These are phyloP conservation scores for Kradibia gibbosae DNA, from an alignment of 1,140 invertebrate species.

Conservation along the genomic window DNA sequence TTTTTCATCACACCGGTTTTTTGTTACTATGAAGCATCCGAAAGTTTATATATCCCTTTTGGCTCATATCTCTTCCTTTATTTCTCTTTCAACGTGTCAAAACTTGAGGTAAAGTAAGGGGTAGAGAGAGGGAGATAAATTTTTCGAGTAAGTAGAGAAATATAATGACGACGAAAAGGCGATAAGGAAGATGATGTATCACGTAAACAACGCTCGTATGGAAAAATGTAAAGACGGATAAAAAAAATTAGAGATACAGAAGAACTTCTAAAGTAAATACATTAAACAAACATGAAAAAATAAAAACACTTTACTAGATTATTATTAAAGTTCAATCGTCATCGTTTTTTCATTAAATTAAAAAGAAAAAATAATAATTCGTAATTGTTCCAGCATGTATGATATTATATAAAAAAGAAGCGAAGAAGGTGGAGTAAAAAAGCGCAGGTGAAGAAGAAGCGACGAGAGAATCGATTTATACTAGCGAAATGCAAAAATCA, in stretches of 20 bases:
- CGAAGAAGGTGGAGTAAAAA: conserved; percentile 18
- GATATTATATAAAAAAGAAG: conserved; percentile 46
- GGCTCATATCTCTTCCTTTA: conserved; percentile 36
- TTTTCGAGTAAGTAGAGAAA: conserved; percentile 25
- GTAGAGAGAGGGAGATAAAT: neutral
- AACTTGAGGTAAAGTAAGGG: conserved; percentile 39
- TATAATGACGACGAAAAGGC: conserved; percentile 32
- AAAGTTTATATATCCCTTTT: conserved; percentile 20
- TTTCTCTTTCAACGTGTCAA: conserved; percentile 32
- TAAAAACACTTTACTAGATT: conserved; percentile 38
- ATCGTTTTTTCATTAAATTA: conserved; percentile 62
- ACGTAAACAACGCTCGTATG: conserved; percentile 37
- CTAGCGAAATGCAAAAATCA: conserved; percentile 42
- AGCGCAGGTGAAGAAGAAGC: conserved; percentile 23
- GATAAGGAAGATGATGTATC: conserved; percentile 31
- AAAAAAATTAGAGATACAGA: conserved; percentile 42
- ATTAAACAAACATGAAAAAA: conserved; percentile 31
- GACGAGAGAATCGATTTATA: conserved; percentile 38
- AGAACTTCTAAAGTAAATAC: conserved; percentile 24
- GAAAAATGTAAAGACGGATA: conserved; percentile 55
- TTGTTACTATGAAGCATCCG: neutral
- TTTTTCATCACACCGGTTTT: conserved; percentile 24
- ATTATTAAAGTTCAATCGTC: conserved; percentile 62
- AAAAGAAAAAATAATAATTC: conserved; percentile 58
- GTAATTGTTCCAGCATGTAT: conserved; percentile 66